A percentile compares a stretch with the other conserved stretches of the same genome.
These are phyloP conservation scores for Acholoe squamosa DNA, from an alignment of 2,888 invertebrate genomes.

Conservation along the genomic window DNA sequence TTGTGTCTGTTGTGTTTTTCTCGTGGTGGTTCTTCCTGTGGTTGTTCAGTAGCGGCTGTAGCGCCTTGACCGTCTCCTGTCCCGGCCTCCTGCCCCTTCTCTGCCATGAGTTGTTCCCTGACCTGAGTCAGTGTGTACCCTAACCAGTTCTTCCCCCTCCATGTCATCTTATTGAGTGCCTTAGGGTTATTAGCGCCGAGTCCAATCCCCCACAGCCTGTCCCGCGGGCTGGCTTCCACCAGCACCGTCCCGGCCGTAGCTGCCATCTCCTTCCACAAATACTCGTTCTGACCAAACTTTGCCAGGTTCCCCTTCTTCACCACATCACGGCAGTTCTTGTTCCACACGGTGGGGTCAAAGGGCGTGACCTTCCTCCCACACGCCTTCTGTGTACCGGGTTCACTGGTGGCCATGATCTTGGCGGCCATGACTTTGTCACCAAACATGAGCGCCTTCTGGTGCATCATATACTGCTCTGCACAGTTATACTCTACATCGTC, in stretches of 20 bases:
- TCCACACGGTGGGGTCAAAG: slow-evolving; percentile 79
- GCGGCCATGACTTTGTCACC: slow-evolving; percentile 74
- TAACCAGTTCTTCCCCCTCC: slow-evolving; percentile 82
- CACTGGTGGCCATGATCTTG: slow-evolving; percentile 74
- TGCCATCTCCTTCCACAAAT: slow-evolving; percentile 75
- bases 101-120: slow-evolving; percentile 72
- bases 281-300: slow-evolving; percentile 81
- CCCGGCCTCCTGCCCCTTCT: neutral
- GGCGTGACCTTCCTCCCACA: slow-evolving; percentile 78
- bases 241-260: slow-evolving; percentile 79
- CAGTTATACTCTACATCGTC: slow-evolving; percentile 68
- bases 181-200: slow-evolving; percentile 74
- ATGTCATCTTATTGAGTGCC: slow-evolving; percentile 74
- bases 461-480: slow-evolving; percentile 72
- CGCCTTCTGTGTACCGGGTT: slow-evolving; percentile 78
- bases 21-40: too few relatives aligned
- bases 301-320: slow-evolving; percentile 77
- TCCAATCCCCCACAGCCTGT: slow-evolving; percentile 83
- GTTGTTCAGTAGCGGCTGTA: neutral
- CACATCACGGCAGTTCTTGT: slow-evolving; percentile 71
- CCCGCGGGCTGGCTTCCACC: slow-evolving; percentile 82
- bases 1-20: too few relatives aligned
- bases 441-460: slow-evolving; percentile 69
- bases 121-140: slow-evolving; percentile 80
- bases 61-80: neutral